Evolutionary conservation across 1,140 invertebrate species (phyloP).

Genomic region (Antheraea pernyi): DNA sequence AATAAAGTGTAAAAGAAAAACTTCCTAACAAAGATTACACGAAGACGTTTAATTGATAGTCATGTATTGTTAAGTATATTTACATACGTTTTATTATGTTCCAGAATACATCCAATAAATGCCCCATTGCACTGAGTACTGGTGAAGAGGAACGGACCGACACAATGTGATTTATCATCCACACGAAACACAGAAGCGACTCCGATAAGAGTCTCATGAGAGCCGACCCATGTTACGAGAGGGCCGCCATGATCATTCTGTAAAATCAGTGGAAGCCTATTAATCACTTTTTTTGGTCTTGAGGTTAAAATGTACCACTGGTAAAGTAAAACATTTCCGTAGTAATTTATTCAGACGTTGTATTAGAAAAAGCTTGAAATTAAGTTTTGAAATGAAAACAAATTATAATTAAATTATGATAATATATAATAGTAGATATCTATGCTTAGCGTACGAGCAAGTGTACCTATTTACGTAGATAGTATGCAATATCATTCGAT

Average conservation of each 20-base stretch:
- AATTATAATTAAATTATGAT: too few species aligned
- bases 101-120: conserved; percentile 25
- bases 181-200: conserved; percentile 24
- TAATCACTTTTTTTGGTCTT: background rate
- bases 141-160: conserved; percentile 28
- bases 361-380: too few species aligned
- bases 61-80: background rate
- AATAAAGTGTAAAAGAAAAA: too few species aligned
- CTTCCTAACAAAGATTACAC: too few species aligned
- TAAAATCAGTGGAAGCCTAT: background rate
- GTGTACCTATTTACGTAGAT: too few species aligned
- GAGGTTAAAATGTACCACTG: background rate
- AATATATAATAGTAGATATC: too few species aligned
- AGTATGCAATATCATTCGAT: too few species aligned
- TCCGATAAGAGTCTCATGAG: conserved; percentile 25
- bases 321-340: too few species aligned
- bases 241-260: conserved; percentile 23
- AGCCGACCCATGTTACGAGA: conserved; percentile 26
- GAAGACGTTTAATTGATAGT: too few species aligned
- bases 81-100: conserved; percentile 11
- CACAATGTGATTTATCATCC: conserved; percentile 16
- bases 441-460: too few species aligned
- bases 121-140: conserved; percentile 28
- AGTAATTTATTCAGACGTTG: too few species aligned
- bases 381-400: too few species aligned